Conservation (phyloP, 2,888 invertebrate genomes). For the Patella caerulea region DNA sequence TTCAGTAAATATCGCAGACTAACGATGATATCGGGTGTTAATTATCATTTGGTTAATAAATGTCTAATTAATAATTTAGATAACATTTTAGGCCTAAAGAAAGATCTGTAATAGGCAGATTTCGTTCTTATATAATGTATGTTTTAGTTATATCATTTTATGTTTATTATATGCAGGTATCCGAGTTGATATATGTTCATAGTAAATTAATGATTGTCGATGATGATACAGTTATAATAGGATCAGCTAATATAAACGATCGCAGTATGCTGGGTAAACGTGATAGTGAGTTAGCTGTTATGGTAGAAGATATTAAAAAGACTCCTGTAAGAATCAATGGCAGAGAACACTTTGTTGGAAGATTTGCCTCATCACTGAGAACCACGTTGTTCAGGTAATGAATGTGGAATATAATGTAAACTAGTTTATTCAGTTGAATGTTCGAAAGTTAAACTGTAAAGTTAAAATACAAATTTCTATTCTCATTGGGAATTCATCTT, state of each 20-base stretch:
- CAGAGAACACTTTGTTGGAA: conserved; percentile 84
- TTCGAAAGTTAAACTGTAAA: too few relatives aligned
- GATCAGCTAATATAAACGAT: conserved; percentile 98
- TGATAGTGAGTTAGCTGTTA: conserved; percentile 90
- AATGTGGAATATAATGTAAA: background rate
- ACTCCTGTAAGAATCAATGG: conserved; percentile 82
- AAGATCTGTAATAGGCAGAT: too few relatives aligned
- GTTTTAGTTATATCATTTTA: too few relatives aligned
- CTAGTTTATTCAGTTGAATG: too few relatives aligned
- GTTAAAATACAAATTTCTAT: too few relatives aligned
- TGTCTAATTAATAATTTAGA: too few relatives aligned
- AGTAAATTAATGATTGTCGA: conserved; percentile 96
- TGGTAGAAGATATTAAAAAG: conserved; percentile 80
- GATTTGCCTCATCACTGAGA: conserved; percentile 87
- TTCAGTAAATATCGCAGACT: too few relatives aligned
- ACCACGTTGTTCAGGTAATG: conserved; percentile 82
- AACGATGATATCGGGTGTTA: too few relatives aligned
- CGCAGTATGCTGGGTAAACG: conserved; percentile 93
- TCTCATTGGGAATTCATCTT: too few relatives aligned
- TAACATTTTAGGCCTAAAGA: too few relatives aligned
- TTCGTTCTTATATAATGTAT: too few relatives aligned
- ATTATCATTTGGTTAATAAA: too few relatives aligned
- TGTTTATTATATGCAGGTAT: conserved; percentile 75
- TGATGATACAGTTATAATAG: conserved; percentile 91
- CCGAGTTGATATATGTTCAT: conserved; percentile 97